These are phyloP conservation scores for Clarias pachynema DNA, from an alignment of 2,797 vertebrate genomes.

Conservation along the genomic window DNA sequence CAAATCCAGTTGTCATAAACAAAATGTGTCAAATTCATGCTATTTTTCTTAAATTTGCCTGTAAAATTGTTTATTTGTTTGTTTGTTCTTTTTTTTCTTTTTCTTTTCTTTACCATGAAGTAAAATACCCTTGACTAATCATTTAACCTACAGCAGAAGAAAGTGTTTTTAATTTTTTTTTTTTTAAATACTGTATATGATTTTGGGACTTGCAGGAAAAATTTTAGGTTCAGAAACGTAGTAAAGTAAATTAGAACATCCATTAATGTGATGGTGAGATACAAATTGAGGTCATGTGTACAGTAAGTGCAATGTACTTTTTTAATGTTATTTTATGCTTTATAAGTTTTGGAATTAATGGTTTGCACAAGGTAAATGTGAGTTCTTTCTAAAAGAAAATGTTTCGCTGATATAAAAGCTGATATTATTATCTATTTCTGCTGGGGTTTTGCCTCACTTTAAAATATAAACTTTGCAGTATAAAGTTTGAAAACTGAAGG, in stretches of 20 bases:
- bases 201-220: background rate
- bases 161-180: background rate
- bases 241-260: background rate
- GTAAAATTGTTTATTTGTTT: too few species aligned
- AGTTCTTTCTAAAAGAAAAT: background rate
- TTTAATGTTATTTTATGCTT: background rate
- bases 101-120: background rate
- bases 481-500: background rate
- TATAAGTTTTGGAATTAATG: background rate
- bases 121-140: background rate
- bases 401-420: background rate
- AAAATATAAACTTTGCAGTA: background rate
- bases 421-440: background rate
- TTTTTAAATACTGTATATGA: background rate
- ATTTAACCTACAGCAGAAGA: background rate
- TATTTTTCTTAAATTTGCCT: too few species aligned
- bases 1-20: background rate
- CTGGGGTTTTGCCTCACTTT: background rate
- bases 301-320: background rate
- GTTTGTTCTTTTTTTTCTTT: too few species aligned
- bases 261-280: background rate
- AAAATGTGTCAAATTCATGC: background rate
- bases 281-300: constrained; percentile 3
- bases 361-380: background rate
- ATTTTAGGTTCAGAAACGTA: background rate